Base-by-base conservation (phyloP, 2,888 invertebrate genomes). In the Anticlea derivata region DNA sequence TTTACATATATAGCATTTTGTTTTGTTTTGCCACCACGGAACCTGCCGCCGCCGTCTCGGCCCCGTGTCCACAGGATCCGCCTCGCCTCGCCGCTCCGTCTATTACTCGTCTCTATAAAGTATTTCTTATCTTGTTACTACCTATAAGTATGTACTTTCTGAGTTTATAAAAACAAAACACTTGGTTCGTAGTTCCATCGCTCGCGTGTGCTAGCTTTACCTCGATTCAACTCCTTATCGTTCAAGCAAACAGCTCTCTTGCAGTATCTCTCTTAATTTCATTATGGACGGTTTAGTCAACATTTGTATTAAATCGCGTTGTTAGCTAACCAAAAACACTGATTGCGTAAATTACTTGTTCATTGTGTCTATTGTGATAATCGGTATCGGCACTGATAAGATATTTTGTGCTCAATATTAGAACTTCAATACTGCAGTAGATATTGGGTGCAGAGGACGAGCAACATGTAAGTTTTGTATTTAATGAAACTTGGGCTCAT, bases 201-300 rank as follows among this genome's bases (percentile, higher is more conserved):
- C 17, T 17, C 17, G 17, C 26, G 12, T 38, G 50, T 47, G 29
- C 26, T 5, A 43, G 23, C 39, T 44, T 46, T 46, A 50, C 33
- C 40, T 40, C 44, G 31, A 43, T 30, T 48, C 12, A 11, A 44
- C 23, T 22, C 45, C 41, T 58, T 58, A 58, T 58, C 54, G 10
- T 37, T 17, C 20, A 49, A 46, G 35, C 46, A 39, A 51, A 49
- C 51, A 46, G 11, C 10, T 33, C 43, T 27, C 23, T n/a, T 8
- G 11, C 34, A 47, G 52, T 52, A 11, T 29, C 34, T 45, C 40
- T 38, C 30, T 37, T 30, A 4, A 13, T 48, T 45, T 35, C 26
- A 31, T 13, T 17, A 17, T n/a, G 46, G 26, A 43, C 31, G 35
- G 48, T 41, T 24, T 13, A 39, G 13, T 33, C 1, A 17, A 23